Conservation (phyloP, 2,888 invertebrate species). For the Pelosia muscerda region DNA sequence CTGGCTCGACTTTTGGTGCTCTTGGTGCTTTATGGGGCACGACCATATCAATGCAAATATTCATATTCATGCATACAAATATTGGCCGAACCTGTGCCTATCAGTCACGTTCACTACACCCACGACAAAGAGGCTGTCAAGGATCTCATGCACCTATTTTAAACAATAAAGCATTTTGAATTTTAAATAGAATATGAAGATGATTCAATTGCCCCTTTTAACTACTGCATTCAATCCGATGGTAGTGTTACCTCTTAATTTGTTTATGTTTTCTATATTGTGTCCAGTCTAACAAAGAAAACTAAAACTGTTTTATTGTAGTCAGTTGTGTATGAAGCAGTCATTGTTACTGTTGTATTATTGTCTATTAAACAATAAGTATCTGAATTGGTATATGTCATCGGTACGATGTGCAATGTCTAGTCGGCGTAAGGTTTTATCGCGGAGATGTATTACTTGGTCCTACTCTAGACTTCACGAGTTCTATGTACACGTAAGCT, state of each 20-base stretch:
- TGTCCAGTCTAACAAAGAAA: slow-evolving; percentile 1
- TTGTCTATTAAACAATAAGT: slow-evolving; percentile 8
- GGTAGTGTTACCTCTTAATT: not conserved
- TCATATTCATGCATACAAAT: too few relatives aligned
- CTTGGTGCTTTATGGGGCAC: too few relatives aligned
- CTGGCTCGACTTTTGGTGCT: too few relatives aligned
- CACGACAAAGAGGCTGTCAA: too few relatives aligned
- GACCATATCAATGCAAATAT: too few relatives aligned
- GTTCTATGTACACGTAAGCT: not conserved
- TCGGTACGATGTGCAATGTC: slow-evolving; percentile 1
- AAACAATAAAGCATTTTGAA: too few relatives aligned
- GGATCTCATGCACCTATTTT: too few relatives aligned
- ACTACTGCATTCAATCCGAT: slow-evolving; percentile 1
- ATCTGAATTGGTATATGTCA: slow-evolving; percentile 15
- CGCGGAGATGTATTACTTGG: slow-evolving; percentile 14
- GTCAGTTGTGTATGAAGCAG: not conserved
- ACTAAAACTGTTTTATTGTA: not conserved
- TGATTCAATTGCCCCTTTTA: too few relatives aligned
- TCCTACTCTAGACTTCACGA: slow-evolving; percentile 7
- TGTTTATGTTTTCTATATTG: slow-evolving; percentile 11
- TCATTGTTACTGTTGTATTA: not conserved
- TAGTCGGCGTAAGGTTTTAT: slow-evolving; percentile 10
- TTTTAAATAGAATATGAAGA: too few relatives aligned
- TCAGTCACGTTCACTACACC: too few relatives aligned
- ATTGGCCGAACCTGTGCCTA: too few relatives aligned